Base-by-base conservation (phyloP, 2,113 vertebrate genomes). In the Hyla sarda region DNA sequence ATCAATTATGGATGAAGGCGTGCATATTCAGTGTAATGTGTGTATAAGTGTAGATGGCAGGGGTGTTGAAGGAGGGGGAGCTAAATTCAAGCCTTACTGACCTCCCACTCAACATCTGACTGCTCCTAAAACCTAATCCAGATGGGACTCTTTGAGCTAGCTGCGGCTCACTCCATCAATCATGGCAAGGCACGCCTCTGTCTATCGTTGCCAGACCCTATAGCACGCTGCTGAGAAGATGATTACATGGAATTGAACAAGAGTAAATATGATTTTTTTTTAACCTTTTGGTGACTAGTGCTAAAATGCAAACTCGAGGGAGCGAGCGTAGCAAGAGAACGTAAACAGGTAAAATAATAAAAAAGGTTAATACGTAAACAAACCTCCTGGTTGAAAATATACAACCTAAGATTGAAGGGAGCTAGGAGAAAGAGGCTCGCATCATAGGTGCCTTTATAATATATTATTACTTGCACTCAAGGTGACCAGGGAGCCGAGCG, bases 101-200 rank as follows among this genome's bases (percentile, higher is more conserved):
- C 92, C 94, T 96, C 91, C 91, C 92, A 91, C 90, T 89, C 93
- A 90, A 89, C 90, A 92, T 92, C 92, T 90, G 90, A 85, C 89
- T 88, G 92, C 90, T 93, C 93, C 92, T 90, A 88, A 93, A 93
- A 93, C 88, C 93, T 89, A 77, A 86, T 90, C 92, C 93, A 94
- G 92, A 94, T 91, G 93, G 90, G 92, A 90, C 89, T 91, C 88
- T 88, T 54, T 37, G 87, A 32, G 88, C 76, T 74, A 83, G 90
- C 85, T 3, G 84, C 86, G 88, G 90, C 88, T 88, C 71, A 88
- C 89, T 90, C 93, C 92, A 93, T 94, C 93, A 91, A 90, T 93
- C 94, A 93, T 90, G 86, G 89, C 89, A 90, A 19, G 92, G 92
- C 92, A 91, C 94, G 92, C 93, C 94, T 90, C 92, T 89, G 90